Evolutionary conservation across 2,888 invertebrate species (phyloP).

Genomic region (Copidosoma aretas): DNA sequence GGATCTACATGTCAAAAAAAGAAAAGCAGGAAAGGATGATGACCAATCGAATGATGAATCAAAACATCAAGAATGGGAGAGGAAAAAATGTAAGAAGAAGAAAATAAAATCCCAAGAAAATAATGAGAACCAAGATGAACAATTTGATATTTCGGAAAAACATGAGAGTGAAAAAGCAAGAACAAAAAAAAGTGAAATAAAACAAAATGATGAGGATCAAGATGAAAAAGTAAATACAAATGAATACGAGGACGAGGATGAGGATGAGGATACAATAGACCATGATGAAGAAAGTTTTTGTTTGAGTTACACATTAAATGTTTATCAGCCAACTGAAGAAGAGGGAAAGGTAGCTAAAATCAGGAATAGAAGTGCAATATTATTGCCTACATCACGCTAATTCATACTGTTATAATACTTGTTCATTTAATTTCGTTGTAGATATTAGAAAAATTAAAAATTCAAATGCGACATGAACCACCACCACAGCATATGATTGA

Average conservation of each 20-base stretch:
- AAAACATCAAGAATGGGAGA: too few species aligned
- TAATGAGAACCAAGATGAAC: too few species aligned
- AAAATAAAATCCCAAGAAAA: too few species aligned
- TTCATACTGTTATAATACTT: neutral
- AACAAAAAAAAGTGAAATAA: neutral
- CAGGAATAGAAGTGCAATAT: neutral
- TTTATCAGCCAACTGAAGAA: constrained; percentile 22
- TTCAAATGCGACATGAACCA: constrained; percentile 48
- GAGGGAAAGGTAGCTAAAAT: constrained; percentile 24
- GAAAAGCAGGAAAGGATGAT: too few species aligned
- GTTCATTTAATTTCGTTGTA: constrained; percentile 35
- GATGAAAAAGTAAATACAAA: neutral
- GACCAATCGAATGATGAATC: too few species aligned
- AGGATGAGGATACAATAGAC: neutral
- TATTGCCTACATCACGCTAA: neutral
- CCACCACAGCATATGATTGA: constrained; percentile 53
- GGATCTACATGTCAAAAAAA: too few species aligned
- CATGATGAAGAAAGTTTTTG: neutral
- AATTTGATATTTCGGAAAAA: too few species aligned
- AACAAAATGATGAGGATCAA: neutral
- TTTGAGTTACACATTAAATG: neutral
- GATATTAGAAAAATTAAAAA: constrained; percentile 44
- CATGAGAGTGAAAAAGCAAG: neutral
- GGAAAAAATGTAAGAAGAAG: too few species aligned
- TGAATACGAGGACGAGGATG: neutral